Conservation (phyloP, 2,113 vertebrate species). For the Neolamprologus toae region DNA sequence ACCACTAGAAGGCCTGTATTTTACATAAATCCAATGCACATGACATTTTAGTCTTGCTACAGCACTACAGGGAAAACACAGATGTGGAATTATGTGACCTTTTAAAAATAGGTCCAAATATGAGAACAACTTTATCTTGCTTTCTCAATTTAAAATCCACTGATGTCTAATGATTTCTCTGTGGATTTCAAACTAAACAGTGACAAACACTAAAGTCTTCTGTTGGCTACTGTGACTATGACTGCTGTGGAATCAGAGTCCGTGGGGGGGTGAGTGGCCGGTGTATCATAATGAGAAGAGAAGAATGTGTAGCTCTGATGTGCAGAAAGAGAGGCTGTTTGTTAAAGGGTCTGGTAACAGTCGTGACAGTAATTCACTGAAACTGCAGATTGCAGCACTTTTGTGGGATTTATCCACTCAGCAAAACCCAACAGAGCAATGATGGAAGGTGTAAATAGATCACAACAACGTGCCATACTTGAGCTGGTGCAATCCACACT, state of each 20-base stretch:
- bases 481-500: background rate
- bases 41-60: slow-evolving; percentile 21
- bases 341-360: background rate
- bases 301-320: background rate
- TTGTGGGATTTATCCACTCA: slow-evolving; percentile 17
- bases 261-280: background rate
- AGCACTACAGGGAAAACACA: background rate
- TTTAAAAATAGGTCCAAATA: background rate
- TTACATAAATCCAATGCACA: slow-evolving; percentile 5
- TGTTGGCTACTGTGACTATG: background rate
- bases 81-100: slow-evolving; percentile 14
- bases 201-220: background rate
- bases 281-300: background rate
- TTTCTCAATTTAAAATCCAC: background rate
- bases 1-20: background rate
- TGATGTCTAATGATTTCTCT: background rate
- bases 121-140: background rate
- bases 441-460: slow-evolving; percentile 33
- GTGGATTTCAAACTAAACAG: background rate
- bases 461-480: slow-evolving; percentile 10
- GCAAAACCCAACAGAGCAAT: background rate
- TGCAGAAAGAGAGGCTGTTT: background rate
- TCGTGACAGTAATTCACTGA: slow-evolving; percentile 7
- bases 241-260: background rate
- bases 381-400: slow-evolving; percentile 23